These are phyloP conservation scores for Mesorhabditis sp. DNA, from an alignment of 2,888 invertebrate species.

Conservation along the genomic window DNA sequence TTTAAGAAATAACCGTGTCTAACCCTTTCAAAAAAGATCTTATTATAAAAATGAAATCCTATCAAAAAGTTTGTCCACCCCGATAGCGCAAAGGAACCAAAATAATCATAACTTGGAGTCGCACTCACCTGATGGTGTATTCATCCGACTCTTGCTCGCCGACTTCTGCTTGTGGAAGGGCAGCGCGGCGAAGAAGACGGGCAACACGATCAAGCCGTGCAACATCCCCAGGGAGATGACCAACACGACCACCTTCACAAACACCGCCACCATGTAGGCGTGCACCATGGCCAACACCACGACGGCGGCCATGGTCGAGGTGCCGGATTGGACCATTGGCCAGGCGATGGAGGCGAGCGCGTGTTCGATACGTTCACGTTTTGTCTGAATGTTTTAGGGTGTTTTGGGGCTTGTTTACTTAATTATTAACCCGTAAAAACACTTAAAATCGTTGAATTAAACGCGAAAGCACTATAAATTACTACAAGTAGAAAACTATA, in stretches of 20 bases:
- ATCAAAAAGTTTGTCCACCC: too few species aligned
- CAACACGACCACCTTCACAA: conserved; percentile 51
- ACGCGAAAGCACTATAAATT: background rate
- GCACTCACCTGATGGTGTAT: background rate
- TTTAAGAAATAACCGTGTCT: too few species aligned
- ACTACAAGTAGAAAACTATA: background rate
- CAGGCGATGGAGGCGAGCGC: conserved; percentile 55
- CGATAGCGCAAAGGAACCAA: too few species aligned
- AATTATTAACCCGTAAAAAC: background rate
- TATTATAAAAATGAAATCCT: too few species aligned
- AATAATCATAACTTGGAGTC: too few species aligned
- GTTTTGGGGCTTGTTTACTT: background rate
- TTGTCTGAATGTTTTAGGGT: conserved; percentile 21
- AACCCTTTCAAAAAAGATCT: too few species aligned
- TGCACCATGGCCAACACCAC: conserved; percentile 46
- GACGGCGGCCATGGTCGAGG: conserved; percentile 50
- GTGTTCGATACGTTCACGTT: conserved; percentile 48
- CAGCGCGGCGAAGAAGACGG: conserved; percentile 49
- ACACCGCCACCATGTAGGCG: conserved; percentile 56
- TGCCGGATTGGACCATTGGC: conserved; percentile 57
- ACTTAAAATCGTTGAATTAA: too few species aligned
- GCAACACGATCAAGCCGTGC: conserved; percentile 54
- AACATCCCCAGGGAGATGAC: conserved; percentile 52
- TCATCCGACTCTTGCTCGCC: background rate
- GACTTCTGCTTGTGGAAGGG: conserved; percentile 40